Percentiles rank a stretch among this genome's conserved stretches.
Conservation (phyloP, 1,140 invertebrate genomes). For the Belonocnema kinseyi region DNA sequence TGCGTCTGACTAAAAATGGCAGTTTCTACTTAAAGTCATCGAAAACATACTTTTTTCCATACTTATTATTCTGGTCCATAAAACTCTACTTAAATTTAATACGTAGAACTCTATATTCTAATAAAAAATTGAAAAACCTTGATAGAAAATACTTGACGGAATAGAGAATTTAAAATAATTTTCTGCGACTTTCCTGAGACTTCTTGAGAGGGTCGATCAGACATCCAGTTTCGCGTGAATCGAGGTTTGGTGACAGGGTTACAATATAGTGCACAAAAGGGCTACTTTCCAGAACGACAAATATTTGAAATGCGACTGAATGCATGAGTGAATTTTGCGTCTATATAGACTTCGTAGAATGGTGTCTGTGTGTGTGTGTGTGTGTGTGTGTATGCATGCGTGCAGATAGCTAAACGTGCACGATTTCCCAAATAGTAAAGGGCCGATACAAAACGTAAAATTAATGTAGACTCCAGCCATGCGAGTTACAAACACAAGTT, state of each 20-base stretch:
- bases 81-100: no score
- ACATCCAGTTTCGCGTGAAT: neutral
- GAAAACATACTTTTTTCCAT: no score
- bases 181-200: neutral
- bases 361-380: neutral
- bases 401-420: neutral
- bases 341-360: conserved; percentile 8
- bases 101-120: no score
- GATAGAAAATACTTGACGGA: neutral
- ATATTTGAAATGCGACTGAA: conserved; percentile 40
- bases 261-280: neutral
- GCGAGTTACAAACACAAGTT: no score
- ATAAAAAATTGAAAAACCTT: neutral
- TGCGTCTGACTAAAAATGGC: no score
- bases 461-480: no score
- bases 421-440: neutral
- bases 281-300: conserved; percentile 29
- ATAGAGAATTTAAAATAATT: neutral
- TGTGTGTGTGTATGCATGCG: no score
- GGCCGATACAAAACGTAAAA: neutral
- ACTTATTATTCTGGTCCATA: no score
- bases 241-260: neutral
- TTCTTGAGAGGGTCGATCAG: neutral
- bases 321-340: conserved; percentile 11
- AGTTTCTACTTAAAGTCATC: no score